phyloP scores from a whole-genome alignment of 1,140 invertebrate genomes.

The Caerostris darwini region DNA sequence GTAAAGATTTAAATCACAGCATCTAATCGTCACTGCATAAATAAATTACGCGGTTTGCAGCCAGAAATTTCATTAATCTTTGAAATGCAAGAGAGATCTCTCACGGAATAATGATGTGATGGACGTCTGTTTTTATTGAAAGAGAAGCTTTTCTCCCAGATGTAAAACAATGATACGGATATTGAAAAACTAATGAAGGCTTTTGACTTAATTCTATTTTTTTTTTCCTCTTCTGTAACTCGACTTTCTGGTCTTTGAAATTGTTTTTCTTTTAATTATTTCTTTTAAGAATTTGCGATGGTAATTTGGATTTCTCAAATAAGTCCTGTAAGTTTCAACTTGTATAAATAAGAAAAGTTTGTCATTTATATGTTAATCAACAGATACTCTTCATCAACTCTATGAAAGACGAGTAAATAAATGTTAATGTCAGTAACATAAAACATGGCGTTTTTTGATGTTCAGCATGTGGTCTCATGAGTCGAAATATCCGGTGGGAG shows the following conservation, averaged over 20 bases:
- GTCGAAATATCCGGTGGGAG: no score
- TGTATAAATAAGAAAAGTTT: no score
- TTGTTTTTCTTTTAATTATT: neutral
- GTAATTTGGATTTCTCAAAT: neutral
- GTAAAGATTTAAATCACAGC: neutral
- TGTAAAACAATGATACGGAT: neutral
- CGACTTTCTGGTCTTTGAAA: neutral
- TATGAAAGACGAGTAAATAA: no score
- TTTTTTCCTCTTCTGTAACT: neutral
- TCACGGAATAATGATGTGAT: neutral
- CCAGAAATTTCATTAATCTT: neutral
- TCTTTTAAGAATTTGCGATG: neutral
- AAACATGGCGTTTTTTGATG: no score
- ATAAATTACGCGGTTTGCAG: neutral
- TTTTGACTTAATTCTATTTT: neutral
- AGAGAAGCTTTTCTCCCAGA: neutral
- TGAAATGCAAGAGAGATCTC: neutral
- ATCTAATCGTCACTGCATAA: neutral
- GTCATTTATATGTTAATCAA: no score
- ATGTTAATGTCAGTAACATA: no score
- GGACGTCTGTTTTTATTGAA: neutral
- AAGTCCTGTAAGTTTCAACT: no score
- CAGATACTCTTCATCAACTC: no score
- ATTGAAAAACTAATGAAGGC: neutral
- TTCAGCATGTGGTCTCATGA: no score